These are phyloP conservation scores for Dolichomitus sp. DNA, from an alignment of 2,888 invertebrate genomes.

Conservation along the genomic window DNA sequence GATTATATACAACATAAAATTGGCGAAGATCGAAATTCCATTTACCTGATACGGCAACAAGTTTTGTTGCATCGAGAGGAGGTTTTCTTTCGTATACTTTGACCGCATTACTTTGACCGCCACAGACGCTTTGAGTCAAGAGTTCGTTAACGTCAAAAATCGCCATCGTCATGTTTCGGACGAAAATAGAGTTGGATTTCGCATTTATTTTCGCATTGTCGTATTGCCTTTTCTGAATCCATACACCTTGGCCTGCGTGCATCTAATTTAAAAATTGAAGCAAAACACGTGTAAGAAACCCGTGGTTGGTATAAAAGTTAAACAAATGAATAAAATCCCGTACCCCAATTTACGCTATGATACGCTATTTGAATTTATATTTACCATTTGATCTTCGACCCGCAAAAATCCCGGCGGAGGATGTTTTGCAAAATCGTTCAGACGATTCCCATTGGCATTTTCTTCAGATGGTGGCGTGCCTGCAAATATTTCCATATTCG, in stretches of 20 bases:
- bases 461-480: no score
- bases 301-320: no score
- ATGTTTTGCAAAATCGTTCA: no score
- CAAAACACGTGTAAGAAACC: no score
- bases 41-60: constrained; percentile 16
- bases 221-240: constrained; percentile 10
- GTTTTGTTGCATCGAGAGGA: neutral
- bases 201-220: constrained; percentile 8
- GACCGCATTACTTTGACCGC: constrained; percentile 1
- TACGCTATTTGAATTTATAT: no score
- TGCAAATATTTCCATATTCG: no score
- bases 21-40: neutral
- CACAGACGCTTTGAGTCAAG: constrained; percentile 4
- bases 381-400: no score
- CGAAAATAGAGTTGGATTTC: constrained; percentile 5
- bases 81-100: constrained; percentile 2
- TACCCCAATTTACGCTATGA: no score
- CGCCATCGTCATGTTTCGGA: neutral
- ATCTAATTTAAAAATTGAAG: constrained; percentile 4
- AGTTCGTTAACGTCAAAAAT: constrained; percentile 14
- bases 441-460: no score
- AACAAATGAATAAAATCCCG: no score
- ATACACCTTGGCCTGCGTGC: neutral
- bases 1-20: no score
- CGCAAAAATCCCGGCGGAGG: no score